Conservation (phyloP, 1,140 invertebrate species). For the Brachionus sp. region DNA sequence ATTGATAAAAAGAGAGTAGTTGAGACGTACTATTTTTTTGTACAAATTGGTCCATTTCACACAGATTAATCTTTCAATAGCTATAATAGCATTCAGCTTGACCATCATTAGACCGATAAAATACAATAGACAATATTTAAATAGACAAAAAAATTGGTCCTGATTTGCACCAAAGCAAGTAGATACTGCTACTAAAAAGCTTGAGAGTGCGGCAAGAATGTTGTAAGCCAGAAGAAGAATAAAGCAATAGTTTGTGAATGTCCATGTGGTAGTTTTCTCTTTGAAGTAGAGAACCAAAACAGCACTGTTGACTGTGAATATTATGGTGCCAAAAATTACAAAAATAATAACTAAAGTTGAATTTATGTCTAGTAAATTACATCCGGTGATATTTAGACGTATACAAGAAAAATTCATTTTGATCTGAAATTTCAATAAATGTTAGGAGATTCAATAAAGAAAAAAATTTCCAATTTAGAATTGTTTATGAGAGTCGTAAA, state of each 20-base stretch:
- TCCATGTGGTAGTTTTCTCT: background rate
- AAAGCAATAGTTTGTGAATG: conserved; percentile 18
- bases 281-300: conserved; percentile 18
- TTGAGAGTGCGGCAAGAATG: conserved; percentile 12
- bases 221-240: conserved; percentile 1
- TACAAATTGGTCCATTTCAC: background rate
- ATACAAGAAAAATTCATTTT: conserved; percentile 7
- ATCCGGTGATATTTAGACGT: background rate
- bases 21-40: conserved; percentile 8
- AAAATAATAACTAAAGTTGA: conserved; percentile 1
- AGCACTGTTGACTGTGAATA: background rate
- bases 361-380: background rate
- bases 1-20: background rate
- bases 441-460: background rate
- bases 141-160: background rate
- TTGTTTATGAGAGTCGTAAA: background rate
- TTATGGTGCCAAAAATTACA: background rate
- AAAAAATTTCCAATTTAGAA: background rate
- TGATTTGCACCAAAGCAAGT: background rate
- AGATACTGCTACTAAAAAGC: background rate
- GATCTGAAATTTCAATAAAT: background rate
- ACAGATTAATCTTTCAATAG: conserved; percentile 12
- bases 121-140: conserved; percentile 20
- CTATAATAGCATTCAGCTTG: conserved; percentile 3
- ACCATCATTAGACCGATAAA: conserved; percentile 31